These are phyloP conservation scores for Merodon equestris DNA, from an alignment of 2,888 invertebrate species.

Conservation along the genomic window DNA sequence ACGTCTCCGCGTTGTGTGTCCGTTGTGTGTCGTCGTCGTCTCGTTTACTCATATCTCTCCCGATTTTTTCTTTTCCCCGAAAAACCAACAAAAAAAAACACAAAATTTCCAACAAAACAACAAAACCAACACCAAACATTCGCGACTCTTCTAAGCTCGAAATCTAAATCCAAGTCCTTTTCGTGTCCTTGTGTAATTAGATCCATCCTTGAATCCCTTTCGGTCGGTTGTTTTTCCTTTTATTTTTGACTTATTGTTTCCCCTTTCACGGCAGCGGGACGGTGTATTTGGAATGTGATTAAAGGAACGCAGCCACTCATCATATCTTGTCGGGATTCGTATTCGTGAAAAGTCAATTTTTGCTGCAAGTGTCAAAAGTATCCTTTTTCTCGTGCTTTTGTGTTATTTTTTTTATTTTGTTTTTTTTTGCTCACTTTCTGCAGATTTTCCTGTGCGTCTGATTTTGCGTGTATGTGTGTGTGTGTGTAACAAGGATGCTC, in stretches of 20 bases:
- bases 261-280: too few relatives aligned
- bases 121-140: conserved; percentile 37
- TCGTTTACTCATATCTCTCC: conserved; percentile 55
- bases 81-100: conserved; percentile 15
- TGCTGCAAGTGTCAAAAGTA: conserved; percentile 67
- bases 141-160: conserved; percentile 39
- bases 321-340: conserved; percentile 19
- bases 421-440: too few relatives aligned
- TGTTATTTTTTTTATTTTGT: too few relatives aligned
- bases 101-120: conserved; percentile 7
- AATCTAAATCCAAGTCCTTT: too few relatives aligned
- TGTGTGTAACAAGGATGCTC: conserved; percentile 38
- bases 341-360: conserved; percentile 67
- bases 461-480: conserved; percentile 18
- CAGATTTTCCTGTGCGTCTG: conserved; percentile 1
- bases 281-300: conserved; percentile 16
- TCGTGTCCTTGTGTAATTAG: conserved; percentile 29
- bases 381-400: conserved; percentile 6
- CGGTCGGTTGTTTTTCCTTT: conserved; percentile 46
- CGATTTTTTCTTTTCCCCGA: conserved; percentile 67
- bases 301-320: conserved; percentile 25
- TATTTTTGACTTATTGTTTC: not conserved
- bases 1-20: conserved; percentile 69
- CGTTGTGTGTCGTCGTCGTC: conserved; percentile 50
- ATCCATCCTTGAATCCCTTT: conserved; percentile 56